phyloP scores from a whole-genome alignment of 2,797 vertebrate genomes.

The Echiichthys vipera region DNA sequence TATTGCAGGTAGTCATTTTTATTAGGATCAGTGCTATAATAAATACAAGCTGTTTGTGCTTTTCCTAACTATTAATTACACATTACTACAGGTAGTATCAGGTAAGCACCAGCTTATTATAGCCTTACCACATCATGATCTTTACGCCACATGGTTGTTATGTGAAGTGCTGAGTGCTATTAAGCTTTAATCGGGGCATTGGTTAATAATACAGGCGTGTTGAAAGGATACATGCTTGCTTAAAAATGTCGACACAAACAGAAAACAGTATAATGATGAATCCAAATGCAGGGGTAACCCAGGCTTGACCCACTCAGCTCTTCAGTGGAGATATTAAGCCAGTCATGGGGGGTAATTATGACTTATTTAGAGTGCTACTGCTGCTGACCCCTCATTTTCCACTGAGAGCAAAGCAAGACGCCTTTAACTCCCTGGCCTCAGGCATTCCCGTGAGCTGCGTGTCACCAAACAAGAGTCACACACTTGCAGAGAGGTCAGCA shows the following conservation, averaged over 20 bases:
- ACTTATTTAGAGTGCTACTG: slow-evolving; percentile 53
- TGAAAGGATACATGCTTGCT: slow-evolving; percentile 35
- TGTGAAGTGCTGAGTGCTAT: slow-evolving; percentile 22
- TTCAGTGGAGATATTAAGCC: slow-evolving; percentile 30
- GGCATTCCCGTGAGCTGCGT: slow-evolving; percentile 46
- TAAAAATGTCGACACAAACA: slow-evolving; percentile 50
- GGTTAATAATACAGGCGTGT: slow-evolving; percentile 51
- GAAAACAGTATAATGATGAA: slow-evolving; percentile 18
- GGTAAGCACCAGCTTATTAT: slow-evolving; percentile 21
- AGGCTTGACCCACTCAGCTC: slow-evolving; percentile 32
- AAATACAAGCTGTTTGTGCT: slow-evolving; percentile 27
- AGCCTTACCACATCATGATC: slow-evolving; percentile 15
- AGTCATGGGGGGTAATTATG: slow-evolving; percentile 40
- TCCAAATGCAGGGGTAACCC: slow-evolving; percentile 17
- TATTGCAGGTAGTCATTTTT: slow-evolving; percentile 40
- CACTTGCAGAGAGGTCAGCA: slow-evolving; percentile 29
- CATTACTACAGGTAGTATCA: slow-evolving; percentile 32
- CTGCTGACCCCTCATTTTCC: slow-evolving; percentile 53
- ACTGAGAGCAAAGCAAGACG: slow-evolving; percentile 36
- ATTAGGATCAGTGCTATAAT: slow-evolving; percentile 34
- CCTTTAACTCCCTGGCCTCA: slow-evolving; percentile 45
- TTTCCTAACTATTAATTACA: slow-evolving; percentile 41
- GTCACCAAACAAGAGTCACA: slow-evolving; percentile 37
- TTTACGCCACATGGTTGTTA: slow-evolving; percentile 32
- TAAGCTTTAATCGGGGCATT: slow-evolving; percentile 53